These are phyloP conservation scores for Acanthornis magna DNA, from an alignment of 2,797 vertebrate species.

Conservation along the genomic window DNA sequence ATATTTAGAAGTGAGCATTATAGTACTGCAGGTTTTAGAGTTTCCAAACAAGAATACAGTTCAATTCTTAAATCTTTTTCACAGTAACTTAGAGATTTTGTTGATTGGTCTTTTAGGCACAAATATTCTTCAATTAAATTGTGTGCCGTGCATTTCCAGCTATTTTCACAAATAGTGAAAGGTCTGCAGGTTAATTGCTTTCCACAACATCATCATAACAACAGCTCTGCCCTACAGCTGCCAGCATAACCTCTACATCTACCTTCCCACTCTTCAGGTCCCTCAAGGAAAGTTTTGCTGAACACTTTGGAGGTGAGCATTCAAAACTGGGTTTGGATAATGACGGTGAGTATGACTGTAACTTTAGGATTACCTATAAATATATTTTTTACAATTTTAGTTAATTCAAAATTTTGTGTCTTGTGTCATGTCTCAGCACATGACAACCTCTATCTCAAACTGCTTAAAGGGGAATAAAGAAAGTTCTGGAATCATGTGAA, in stretches of 20 bases:
- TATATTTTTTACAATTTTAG: background rate
- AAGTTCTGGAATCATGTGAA: background rate
- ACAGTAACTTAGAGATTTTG: background rate
- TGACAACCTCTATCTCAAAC: background rate
- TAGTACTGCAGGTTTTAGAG: background rate
- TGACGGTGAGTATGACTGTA: background rate
- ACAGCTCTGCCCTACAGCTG: background rate
- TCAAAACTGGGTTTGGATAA: background rate
- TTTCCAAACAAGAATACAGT: background rate
- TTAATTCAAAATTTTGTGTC: background rate
- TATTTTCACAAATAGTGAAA: background rate
- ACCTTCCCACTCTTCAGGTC: background rate
- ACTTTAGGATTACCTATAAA: background rate
- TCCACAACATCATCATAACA: background rate
- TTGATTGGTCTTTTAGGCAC: background rate
- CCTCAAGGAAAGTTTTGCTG: background rate
- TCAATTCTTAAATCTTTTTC: background rate
- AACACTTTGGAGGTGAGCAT: background rate
- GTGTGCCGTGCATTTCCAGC: background rate
- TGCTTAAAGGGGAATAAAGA: background rate
- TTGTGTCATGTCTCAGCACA: background rate
- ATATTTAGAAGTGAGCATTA: background rate
- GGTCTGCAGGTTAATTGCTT: background rate
- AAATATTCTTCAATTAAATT: background rate
- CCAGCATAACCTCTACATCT: accelerated